phyloP scores from a whole-genome alignment of 1,140 invertebrate species.

The Ectropis grisescens region DNA sequence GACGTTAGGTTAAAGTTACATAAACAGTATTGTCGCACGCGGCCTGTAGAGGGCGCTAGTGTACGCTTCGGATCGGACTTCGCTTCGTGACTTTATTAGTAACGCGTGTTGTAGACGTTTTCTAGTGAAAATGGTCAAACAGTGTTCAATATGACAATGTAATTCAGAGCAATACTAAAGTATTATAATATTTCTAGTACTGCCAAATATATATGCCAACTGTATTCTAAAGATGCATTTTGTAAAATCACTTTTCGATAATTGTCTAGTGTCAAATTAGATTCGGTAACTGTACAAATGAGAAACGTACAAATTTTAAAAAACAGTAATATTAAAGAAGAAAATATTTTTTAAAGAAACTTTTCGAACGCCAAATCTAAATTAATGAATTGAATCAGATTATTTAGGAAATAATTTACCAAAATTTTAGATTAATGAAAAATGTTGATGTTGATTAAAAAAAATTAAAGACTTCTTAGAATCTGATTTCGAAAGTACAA shows the following conservation, averaged over 20 bases:
- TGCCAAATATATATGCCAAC: slow-evolving; percentile 68
- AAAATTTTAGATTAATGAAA: slow-evolving; percentile 50
- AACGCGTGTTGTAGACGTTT: slow-evolving; percentile 22
- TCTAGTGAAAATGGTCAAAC: slow-evolving; percentile 36
- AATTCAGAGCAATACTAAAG: slow-evolving; percentile 68
- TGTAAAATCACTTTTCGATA: slow-evolving; percentile 56
- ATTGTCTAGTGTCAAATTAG: slow-evolving; percentile 69
- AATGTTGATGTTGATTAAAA: slow-evolving; percentile 55
- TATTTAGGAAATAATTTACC: slow-evolving; percentile 61
- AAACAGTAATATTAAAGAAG: slow-evolving; percentile 53
- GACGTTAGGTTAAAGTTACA: slow-evolving; percentile 57
- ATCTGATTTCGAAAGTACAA: slow-evolving; percentile 67
- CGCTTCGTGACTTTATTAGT: slow-evolving; percentile 25
- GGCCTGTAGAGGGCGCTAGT: slow-evolving; percentile 32
- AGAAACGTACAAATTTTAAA: slow-evolving; percentile 67
- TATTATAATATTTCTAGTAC: slow-evolving; percentile 68
- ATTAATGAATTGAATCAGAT: slow-evolving; percentile 48
- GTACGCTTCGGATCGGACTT: slow-evolving; percentile 43
- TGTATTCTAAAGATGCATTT: slow-evolving; percentile 61
- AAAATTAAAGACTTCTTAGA: slow-evolving; percentile 62
- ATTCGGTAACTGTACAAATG: slow-evolving; percentile 67
- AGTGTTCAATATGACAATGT: slow-evolving; percentile 68
- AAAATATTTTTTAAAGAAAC: slow-evolving; percentile 66
- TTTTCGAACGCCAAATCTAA: slow-evolving; percentile 67
- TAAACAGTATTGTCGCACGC: slow-evolving; percentile 61